Percentiles rank a stretch among this genome's conserved stretches.
phyloP scores from a whole-genome alignment of 2,888 invertebrate species.

The Cistogaster globosa region DNA sequence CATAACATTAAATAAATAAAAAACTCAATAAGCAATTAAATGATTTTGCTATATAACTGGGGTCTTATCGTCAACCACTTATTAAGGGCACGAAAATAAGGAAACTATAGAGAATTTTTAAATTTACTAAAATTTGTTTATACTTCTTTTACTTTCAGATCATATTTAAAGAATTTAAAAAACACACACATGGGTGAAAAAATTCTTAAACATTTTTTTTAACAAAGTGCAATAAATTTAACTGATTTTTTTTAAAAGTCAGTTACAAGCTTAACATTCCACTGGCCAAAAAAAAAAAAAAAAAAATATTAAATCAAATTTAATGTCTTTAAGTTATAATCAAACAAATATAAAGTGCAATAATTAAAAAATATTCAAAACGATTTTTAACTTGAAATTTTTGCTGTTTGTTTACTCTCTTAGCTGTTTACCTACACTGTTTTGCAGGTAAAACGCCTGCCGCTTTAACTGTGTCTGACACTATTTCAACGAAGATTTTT shows the following conservation, averaged over 20 bases:
- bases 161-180: background rate
- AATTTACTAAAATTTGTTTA: background rate
- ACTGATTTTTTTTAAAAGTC: background rate
- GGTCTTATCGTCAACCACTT: background rate
- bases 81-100: conserved; percentile 3
- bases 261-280: conserved; percentile 29
- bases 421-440: background rate
- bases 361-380: background rate
- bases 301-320: background rate
- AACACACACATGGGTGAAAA: conserved; percentile 2
- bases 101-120: background rate
- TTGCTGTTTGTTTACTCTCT: background rate
- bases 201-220: background rate
- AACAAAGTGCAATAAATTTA: conserved; percentile 33
- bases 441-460: background rate
- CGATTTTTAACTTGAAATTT: background rate
- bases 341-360: conserved; percentile 15
- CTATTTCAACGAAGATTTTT: too few relatives aligned
- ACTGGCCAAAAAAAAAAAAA: conserved; percentile 6
- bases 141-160: conserved; percentile 33
- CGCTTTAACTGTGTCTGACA: conserved; percentile 35
- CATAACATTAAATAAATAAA: too few relatives aligned
- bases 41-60: background rate
- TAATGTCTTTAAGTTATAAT: background rate
- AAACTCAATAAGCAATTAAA: background rate